These are phyloP conservation scores for Xestia ashworthii DNA, from an alignment of 2,888 invertebrate species.

Conservation along the genomic window DNA sequence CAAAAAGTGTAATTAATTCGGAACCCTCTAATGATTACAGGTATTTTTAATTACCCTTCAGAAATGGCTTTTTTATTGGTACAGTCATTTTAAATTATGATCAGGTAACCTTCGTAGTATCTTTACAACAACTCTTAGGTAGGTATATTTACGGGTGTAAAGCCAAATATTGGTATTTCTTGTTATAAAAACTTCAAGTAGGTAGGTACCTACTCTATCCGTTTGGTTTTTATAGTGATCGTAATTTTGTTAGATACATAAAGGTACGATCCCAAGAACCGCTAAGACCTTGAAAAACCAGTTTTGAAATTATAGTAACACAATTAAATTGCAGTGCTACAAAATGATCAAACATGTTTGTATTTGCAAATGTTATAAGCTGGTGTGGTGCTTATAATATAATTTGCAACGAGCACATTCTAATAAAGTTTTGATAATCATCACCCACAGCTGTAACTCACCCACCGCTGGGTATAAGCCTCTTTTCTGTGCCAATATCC, in stretches of 20 bases:
- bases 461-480: not conserved
- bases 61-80: not conserved
- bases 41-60: slow-evolving; percentile 12
- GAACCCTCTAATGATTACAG: slow-evolving; percentile 20
- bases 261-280: not conserved
- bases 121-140: slow-evolving; percentile 1
- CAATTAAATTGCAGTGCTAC: not conserved
- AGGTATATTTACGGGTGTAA: slow-evolving; percentile 9
- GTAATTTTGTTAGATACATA: slow-evolving; percentile 2
- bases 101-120: slow-evolving; percentile 17
- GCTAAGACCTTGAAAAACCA: slow-evolving; percentile 41
- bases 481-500: not conserved
- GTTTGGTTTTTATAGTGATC: slow-evolving; percentile 5
- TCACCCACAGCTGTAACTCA: not conserved
- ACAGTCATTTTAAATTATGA: slow-evolving; percentile 16
- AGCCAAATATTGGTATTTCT: slow-evolving; percentile 20
- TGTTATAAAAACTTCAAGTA: slow-evolving; percentile 26
- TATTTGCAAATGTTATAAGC: slow-evolving; percentile 1
- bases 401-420: not conserved
- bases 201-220: not conserved
- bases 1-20: slow-evolving; percentile 1
- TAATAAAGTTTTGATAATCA: not conserved
- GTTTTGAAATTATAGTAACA: slow-evolving; percentile 10
- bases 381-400: too few species aligned
- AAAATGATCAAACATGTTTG: slow-evolving; percentile 5